Conservation (phyloP, 2,113 vertebrate species). For the Patagioenas fasciata region DNA sequence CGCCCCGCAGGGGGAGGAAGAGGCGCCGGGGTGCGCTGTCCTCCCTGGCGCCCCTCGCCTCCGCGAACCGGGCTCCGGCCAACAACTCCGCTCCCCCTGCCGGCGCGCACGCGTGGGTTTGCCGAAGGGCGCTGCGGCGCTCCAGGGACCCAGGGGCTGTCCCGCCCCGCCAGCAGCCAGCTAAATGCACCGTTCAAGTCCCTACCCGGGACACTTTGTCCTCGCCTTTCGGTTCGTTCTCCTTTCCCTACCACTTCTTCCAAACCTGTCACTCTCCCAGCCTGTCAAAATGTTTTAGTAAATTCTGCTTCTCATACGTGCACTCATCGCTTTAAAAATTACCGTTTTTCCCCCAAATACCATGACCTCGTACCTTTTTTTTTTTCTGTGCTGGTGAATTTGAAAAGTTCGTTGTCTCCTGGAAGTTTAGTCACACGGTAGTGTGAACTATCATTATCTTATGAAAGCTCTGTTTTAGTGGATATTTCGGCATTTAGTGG, state of each 20-base stretch:
- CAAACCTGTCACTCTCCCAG: background rate
- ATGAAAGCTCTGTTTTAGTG: background rate
- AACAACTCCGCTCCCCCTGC: background rate
- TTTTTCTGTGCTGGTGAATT: background rate
- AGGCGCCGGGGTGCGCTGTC: background rate
- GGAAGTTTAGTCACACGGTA: background rate
- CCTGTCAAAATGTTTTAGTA: background rate
- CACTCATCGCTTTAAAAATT: background rate
- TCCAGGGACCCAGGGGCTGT: background rate
- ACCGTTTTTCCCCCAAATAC: background rate
- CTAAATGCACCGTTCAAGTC: rapidly evolving
- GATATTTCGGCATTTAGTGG: background rate
- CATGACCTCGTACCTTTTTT: background rate
- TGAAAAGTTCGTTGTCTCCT: background rate
- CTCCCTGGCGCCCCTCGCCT: background rate
- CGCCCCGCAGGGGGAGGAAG: background rate
- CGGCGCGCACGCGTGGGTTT: rapidly evolving
- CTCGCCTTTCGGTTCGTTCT: background rate
- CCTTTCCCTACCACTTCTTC: background rate
- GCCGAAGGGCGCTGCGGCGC: background rate
- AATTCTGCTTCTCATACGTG: background rate
- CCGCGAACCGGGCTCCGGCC: rapidly evolving
- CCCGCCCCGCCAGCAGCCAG: background rate
- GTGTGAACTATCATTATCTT: background rate
- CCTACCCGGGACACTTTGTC: background rate